phyloP scores from a whole-genome alignment of 1,140 invertebrate genomes.

The Drosophila fuyamai region DNA sequence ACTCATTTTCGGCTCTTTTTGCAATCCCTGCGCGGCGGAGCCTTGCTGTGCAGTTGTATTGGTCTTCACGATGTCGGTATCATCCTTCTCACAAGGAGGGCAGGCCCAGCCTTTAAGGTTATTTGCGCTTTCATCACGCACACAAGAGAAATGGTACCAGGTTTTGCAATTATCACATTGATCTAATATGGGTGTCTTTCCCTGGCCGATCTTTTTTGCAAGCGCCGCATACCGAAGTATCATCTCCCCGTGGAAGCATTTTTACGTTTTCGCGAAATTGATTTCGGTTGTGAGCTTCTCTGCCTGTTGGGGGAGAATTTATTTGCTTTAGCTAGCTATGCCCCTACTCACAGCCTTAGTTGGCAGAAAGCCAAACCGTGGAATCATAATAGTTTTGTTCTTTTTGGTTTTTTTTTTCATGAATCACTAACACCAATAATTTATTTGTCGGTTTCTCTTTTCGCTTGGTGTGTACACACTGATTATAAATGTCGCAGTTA shows the following conservation, averaged over 20 bases:
- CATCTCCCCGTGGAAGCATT: not conserved
- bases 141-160: not conserved
- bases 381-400: not conserved
- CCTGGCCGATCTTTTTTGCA: not conserved
- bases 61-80: too few relatives aligned
- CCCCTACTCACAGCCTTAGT: not conserved
- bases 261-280: not conserved
- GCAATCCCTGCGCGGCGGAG: not conserved
- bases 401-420: too few relatives aligned
- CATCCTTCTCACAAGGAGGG: not conserved
- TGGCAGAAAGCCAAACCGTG: not conserved
- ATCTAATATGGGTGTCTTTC: not conserved
- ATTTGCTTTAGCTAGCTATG: constrained; percentile 4
- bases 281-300: too few relatives aligned
- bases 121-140: not conserved
- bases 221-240: not conserved
- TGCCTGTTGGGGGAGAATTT: not conserved
- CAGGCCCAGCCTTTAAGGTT: not conserved
- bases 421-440: too few relatives aligned
- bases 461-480: too few relatives aligned
- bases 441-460: too few relatives aligned
- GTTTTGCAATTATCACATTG: not conserved
- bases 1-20: too few relatives aligned
- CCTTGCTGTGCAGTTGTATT: not conserved
- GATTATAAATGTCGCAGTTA: too few relatives aligned